A percentile compares a stretch with the other conserved stretches of the same genome.
Evolutionary conservation across 2,113 vertebrate species (phyloP).

Genomic region (Nibea coibor): DNA sequence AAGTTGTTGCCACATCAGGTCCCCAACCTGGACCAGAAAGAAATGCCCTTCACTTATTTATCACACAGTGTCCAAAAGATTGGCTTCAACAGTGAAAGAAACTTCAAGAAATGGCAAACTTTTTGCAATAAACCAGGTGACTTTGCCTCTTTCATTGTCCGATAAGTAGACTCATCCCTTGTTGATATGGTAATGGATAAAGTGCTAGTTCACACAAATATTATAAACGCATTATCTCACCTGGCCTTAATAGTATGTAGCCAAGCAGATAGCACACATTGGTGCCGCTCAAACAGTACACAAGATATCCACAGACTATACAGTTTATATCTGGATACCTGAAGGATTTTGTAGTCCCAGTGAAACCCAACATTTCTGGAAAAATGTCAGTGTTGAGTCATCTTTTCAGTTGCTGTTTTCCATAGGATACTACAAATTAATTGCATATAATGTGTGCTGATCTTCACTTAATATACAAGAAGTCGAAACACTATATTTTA

Average conservation of each 20-base stretch:
- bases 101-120: slow-evolving; percentile 16
- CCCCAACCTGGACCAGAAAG: slow-evolving; percentile 12
- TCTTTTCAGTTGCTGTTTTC: neutral
- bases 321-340: too few species aligned
- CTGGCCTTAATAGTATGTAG: neutral
- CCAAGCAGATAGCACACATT: neutral
- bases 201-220: neutral
- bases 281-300: too few species aligned
- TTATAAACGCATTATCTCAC: neutral
- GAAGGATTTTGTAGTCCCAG: neutral
- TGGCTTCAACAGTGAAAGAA: slow-evolving; percentile 8
- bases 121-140: neutral
- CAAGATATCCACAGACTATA: neutral
- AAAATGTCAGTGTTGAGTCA: neutral
- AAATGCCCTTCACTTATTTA: slow-evolving; percentile 47
- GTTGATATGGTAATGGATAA: neutral
- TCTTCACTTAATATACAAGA: neutral
- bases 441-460: neutral
- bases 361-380: neutral
- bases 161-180: neutral
- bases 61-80: slow-evolving; percentile 36
- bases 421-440: too few species aligned
- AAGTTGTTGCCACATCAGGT: slow-evolving; percentile 52
- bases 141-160: neutral
- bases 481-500: neutral